Evolutionary conservation across 2,888 invertebrate species (phyloP), one percentile per base, ranked within the genome.

Genomic region (Parnassius glacialis): DNA sequence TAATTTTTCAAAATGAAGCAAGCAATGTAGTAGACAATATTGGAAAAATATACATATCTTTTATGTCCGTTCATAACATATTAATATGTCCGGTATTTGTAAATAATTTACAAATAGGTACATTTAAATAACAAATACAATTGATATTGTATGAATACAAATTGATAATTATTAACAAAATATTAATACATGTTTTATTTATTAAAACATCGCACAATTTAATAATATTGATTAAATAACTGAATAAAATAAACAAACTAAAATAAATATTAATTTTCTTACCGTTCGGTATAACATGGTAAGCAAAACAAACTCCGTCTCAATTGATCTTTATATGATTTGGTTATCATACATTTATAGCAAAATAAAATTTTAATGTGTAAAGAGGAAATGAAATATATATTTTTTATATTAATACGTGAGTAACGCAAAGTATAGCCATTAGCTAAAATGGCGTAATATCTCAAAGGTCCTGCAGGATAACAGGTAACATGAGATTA

Each of bases 111-210:
- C 34, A 34, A 34, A 34, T 34, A 34, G 34, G 34, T n/a, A 55
- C 12, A 55, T 44, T 34, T 47, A 13, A 47, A 62, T 48, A 58
- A 62, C 53, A 44, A 42, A 62, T 50, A 52, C 12, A 57, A 41
- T 48, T 53, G 9, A 9, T 48, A 48, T 48, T 9, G n/a, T 48
- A 48, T 48, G 12, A 12, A 50, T 58, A 62, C 41, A 47, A 57
- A 53, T 16, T 53, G 7, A 34, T 34, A 34, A 44, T 50, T 9
- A 54, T 34, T 47, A 59, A 59, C 50, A 62, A 62, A 54, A 62
- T 45, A 51, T 48, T 52, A 50, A 42, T 10, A 53, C 48, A 53
- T 16, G 12, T 55, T 42, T 41, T 50, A 58, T 44, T 47, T n/a
- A 13, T 42, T 41, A 43, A 16, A 62, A 54, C 55, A 54, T 41